These are phyloP conservation scores for Myotis yumanensis DNA, from an alignment of 2,113 vertebrate genomes.

Conservation along the genomic window DNA sequence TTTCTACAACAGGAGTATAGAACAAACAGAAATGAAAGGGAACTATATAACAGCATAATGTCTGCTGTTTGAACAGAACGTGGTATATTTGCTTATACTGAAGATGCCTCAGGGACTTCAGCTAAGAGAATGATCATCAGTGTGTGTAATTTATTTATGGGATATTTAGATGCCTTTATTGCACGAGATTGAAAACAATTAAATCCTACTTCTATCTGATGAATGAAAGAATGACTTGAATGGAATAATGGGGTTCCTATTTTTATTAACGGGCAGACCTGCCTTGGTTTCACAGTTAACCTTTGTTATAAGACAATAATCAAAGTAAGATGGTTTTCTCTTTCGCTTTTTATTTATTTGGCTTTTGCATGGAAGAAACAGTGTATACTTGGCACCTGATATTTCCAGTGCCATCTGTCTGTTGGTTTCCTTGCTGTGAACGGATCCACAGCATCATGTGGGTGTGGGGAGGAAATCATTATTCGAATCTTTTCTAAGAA, in stretches of 20 bases:
- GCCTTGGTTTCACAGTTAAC: conserved; percentile 44
- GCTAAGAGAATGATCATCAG: conserved; percentile 59
- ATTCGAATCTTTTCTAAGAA: conserved; percentile 64
- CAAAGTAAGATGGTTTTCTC: conserved; percentile 43
- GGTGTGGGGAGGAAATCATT: conserved; percentile 34
- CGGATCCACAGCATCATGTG: conserved; percentile 67
- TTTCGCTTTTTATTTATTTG: conserved; percentile 55
- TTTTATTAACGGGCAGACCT: conserved; percentile 43
- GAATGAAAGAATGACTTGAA: conserved; percentile 41
- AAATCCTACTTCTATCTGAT: conserved; percentile 55
- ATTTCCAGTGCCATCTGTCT: conserved; percentile 75
- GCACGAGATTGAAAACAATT: conserved; percentile 65
- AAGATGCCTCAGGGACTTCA: conserved; percentile 42
- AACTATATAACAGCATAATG: background rate
- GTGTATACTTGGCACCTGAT: conserved; percentile 68
- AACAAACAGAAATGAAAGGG: background rate
- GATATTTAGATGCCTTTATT: conserved; percentile 62
- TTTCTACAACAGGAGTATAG: background rate
- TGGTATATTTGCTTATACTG: conserved; percentile 42
- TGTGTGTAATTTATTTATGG: conserved; percentile 76
- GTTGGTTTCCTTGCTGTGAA: conserved; percentile 72
- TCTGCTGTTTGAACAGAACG: conserved; percentile 44
- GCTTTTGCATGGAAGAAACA: conserved; percentile 44
- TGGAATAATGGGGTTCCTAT: conserved; percentile 6
- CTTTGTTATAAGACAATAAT: conserved; percentile 50